phyloP scores from a whole-genome alignment of 2,888 invertebrate species.

The Hemistola chrysoprasaria region DNA sequence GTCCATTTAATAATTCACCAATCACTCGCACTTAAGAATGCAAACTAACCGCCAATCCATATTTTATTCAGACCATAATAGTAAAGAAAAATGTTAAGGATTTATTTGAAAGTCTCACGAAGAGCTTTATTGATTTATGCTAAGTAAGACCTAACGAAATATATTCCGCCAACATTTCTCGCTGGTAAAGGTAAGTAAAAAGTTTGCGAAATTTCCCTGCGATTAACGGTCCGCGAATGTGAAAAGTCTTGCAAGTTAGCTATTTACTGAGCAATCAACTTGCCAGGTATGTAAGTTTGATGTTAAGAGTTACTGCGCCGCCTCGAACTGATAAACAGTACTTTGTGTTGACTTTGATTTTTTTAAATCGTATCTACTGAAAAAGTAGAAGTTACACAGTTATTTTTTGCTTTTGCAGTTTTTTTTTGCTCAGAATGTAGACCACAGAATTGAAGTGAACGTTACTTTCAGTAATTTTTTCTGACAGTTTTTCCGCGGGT shows the following conservation, averaged over 20 bases:
- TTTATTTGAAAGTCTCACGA: conserved; percentile 5
- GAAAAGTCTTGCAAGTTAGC: conserved; percentile 21
- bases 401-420: too few species aligned
- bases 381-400: too few species aligned
- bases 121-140: conserved; percentile 14
- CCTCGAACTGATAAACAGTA: too few species aligned
- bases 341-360: too few species aligned
- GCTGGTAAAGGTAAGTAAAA: conserved; percentile 21
- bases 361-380: too few species aligned
- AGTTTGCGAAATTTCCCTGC: conserved; percentile 24
- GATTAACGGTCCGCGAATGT: conserved; percentile 26
- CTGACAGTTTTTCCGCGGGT: too few species aligned
- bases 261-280: conserved; percentile 20
- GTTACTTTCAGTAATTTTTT: too few species aligned
- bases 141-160: conserved; percentile 17
- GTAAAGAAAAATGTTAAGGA: not conserved
- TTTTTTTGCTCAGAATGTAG: too few species aligned
- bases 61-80: not conserved
- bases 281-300: conserved; percentile 13
- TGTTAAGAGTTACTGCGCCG: conserved; percentile 5
- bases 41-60: too few species aligned
- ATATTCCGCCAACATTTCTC: conserved; percentile 10
- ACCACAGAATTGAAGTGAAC: too few species aligned
- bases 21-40: too few species aligned
- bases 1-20: too few species aligned